phyloP scores from a whole-genome alignment of 2,797 vertebrate genomes.

The Hirundo rustica region DNA sequence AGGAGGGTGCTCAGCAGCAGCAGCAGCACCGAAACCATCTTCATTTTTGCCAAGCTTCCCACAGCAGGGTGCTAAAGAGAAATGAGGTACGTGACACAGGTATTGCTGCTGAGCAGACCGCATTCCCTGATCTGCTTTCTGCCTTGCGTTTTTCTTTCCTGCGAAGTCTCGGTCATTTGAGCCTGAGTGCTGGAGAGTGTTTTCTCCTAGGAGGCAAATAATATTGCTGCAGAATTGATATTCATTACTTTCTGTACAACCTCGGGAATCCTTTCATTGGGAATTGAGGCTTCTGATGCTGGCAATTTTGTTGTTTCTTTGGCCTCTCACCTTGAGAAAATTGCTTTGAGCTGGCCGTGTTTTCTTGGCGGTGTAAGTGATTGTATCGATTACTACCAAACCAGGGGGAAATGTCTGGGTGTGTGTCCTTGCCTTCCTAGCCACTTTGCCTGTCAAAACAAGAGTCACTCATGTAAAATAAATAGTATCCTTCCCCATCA shows the following conservation, averaged over 20 bases:
- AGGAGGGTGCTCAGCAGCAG: slow-evolving; percentile 69
- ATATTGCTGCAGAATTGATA: slow-evolving; percentile 1
- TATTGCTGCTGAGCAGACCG: not conserved
- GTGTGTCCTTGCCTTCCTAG: not conserved
- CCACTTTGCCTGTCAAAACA: not conserved
- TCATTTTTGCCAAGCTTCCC: slow-evolving; percentile 47
- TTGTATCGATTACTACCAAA: not conserved
- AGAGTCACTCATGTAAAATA: not conserved
- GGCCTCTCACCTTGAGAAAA: slow-evolving; percentile 55
- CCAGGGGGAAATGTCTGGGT: not conserved
- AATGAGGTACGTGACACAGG: not conserved
- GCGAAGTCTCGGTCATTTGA: not conserved
- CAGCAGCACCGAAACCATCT: slow-evolving; percentile 16
- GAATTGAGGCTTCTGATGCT: slow-evolving; percentile 23
- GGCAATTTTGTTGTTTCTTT: slow-evolving; percentile 38
- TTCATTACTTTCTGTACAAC: slow-evolving; percentile 29
- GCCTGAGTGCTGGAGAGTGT: not conserved
- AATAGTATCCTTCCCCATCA: not conserved
- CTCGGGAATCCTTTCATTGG: not conserved
- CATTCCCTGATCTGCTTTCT: not conserved
- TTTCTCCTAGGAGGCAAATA: slow-evolving; percentile 33
- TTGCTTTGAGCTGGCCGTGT: not conserved
- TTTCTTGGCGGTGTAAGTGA: not conserved
- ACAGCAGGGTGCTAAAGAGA: not conserved
- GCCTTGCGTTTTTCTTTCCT: not conserved